A percentile compares a stretch with the other conserved stretches of the same genome.
These are phyloP conservation scores for Rhorus exstirpatorius DNA, from an alignment of 2,888 invertebrate genomes.

Conservation along the genomic window DNA sequence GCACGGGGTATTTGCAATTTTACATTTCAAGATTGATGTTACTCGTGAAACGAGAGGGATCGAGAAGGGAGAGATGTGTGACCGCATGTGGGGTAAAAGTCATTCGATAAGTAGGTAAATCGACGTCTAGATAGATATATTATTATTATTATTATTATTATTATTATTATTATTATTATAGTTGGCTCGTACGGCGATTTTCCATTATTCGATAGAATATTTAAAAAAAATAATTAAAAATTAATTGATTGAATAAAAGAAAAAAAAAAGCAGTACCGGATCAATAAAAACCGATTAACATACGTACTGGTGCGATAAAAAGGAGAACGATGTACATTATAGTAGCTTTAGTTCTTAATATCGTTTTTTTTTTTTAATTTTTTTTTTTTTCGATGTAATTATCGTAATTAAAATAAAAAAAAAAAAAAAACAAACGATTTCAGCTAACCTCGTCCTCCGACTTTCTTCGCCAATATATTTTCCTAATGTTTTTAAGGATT, in stretches of 20 bases:
- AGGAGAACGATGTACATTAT: slow-evolving; percentile 61
- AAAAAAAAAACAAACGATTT: slow-evolving; percentile 76
- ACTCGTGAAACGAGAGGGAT: slow-evolving; percentile 44
- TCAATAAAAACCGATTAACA: slow-evolving; percentile 21
- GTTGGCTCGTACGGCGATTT: slow-evolving; percentile 33
- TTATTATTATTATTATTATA: slow-evolving; percentile 44
- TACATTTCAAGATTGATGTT: slow-evolving; percentile 50
- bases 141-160: slow-evolving; percentile 32
- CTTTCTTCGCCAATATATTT: background rate
- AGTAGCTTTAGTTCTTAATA: slow-evolving; percentile 61
- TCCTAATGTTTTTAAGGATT: no score
- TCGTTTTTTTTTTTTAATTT: slow-evolving; percentile 67
- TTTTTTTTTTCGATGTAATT: slow-evolving; percentile 73
- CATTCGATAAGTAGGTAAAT: slow-evolving; percentile 67
- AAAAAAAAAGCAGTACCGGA: slow-evolving; percentile 34
- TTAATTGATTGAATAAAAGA: slow-evolving; percentile 16
- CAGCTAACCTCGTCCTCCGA: background rate
- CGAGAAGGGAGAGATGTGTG: slow-evolving; percentile 1
- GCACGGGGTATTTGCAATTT: slow-evolving; percentile 70
- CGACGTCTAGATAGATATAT: slow-evolving; percentile 62
- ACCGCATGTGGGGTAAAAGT: slow-evolving; percentile 63
- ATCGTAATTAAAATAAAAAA: slow-evolving; percentile 79
- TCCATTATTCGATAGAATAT: slow-evolving; percentile 43
- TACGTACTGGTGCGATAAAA: slow-evolving; percentile 53
- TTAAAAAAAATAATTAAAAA: slow-evolving; percentile 17